A percentile compares a stretch with the other conserved stretches of the same genome.
Conservation (phyloP, 1,140 invertebrate species). For the Drosophila pachea region DNA sequence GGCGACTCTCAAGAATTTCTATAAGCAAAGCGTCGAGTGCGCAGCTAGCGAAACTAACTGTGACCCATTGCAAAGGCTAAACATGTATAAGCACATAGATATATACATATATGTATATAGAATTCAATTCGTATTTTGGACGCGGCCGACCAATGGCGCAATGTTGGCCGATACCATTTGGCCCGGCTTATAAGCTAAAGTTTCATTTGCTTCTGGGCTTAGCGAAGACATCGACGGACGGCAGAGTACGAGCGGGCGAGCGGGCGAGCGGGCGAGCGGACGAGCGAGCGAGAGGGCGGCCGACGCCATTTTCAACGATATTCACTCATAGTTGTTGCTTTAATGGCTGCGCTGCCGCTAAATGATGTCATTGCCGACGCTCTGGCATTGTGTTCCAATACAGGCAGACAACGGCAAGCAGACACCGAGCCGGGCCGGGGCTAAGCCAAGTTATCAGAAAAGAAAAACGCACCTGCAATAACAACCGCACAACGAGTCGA, state of each 20-base stretch:
- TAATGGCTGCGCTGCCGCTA: constrained; percentile 51
- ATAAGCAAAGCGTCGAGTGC: constrained; percentile 41
- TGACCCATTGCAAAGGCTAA: constrained; percentile 33
- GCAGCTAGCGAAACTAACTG: constrained; percentile 30
- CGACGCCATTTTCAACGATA: constrained; percentile 61
- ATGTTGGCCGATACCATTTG: constrained; percentile 14
- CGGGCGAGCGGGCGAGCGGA: background rate
- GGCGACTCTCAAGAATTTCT: constrained; percentile 43
- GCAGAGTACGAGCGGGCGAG: background rate
- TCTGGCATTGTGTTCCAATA: constrained; percentile 37
- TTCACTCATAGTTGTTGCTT: constrained; percentile 40
- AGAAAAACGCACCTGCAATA: constrained; percentile 60
- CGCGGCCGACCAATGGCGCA: background rate
- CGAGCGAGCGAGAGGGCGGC: too few relatives aligned
- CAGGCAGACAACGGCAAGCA: constrained; percentile 55
- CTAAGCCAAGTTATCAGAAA: constrained; percentile 34
- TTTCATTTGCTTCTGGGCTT: constrained; percentile 10
- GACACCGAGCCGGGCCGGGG: constrained; percentile 30
- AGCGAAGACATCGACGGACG: background rate
- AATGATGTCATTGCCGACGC: constrained; percentile 71
- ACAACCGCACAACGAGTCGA: constrained; percentile 29
- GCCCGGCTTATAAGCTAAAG: constrained; percentile 21
- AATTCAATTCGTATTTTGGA: constrained; percentile 26
- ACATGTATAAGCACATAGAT: background rate
- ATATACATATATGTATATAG: background rate